Conservation (phyloP, 1,140 invertebrate genomes). For the Maconellicoccus hirsutus region DNA sequence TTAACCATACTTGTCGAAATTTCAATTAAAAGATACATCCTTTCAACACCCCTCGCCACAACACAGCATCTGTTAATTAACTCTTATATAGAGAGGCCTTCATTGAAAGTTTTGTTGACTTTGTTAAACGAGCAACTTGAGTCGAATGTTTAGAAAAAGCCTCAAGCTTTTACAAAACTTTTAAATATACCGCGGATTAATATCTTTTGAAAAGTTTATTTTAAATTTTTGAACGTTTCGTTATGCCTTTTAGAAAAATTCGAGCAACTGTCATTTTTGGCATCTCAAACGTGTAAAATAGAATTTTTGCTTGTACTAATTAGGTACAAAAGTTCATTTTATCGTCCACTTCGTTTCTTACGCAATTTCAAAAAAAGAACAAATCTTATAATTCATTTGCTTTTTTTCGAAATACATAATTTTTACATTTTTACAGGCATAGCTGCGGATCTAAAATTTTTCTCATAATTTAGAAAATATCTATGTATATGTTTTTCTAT, state of each 20-base stretch:
- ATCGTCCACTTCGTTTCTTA: too few relatives aligned
- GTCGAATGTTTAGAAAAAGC: not conserved
- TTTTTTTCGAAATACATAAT: too few relatives aligned
- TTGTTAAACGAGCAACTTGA: not conserved
- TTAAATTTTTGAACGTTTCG: not conserved
- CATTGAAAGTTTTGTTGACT: not conserved
- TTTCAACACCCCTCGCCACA: not conserved
- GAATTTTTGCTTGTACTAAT: too few relatives aligned
- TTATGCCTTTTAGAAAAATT: not conserved
- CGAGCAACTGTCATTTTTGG: not conserved
- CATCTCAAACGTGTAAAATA: too few relatives aligned
- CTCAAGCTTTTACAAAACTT: not conserved
- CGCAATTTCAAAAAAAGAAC: too few relatives aligned
- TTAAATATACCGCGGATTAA: not conserved
- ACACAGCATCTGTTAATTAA: not conserved
- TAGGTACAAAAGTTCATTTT: too few relatives aligned
- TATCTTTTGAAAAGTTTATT: not conserved
- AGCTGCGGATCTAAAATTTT: too few relatives aligned
- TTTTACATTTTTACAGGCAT: too few relatives aligned
- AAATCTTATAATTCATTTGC: too few relatives aligned
- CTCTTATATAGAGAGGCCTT: slow-evolving; percentile 8
- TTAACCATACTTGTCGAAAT: not conserved
- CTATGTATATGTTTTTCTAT: too few relatives aligned
- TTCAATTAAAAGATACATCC: slow-evolving; percentile 1
- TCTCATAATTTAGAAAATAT: too few relatives aligned